A percentile compares a stretch with the other conserved stretches of the same genome.
Evolutionary conservation across 2,888 invertebrate species (phyloP).

Genomic region (Scaptomyza flava): DNA sequence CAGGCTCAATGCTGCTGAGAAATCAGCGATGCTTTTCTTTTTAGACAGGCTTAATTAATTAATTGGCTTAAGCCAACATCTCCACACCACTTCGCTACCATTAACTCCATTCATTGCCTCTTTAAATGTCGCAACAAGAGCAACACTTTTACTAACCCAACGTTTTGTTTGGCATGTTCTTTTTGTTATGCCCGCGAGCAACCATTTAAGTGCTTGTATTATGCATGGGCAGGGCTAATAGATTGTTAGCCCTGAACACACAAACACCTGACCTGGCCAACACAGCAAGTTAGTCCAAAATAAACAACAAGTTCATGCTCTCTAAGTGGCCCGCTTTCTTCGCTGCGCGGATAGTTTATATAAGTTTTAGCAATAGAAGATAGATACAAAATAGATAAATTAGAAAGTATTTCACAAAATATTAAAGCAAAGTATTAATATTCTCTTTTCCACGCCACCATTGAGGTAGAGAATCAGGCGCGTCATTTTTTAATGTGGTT

Average conservation of each 20-base stretch:
- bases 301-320: background rate
- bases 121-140: constrained; percentile 21
- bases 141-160: background rate
- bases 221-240: constrained; percentile 50
- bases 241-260: constrained; percentile 26
- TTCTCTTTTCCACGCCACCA: too few species aligned
- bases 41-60: constrained; percentile 35
- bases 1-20: constrained; percentile 12
- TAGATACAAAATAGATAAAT: too few species aligned
- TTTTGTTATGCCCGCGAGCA: constrained; percentile 24
- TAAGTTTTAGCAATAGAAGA: too few species aligned
- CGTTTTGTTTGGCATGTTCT: constrained; percentile 1
- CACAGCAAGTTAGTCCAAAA: background rate
- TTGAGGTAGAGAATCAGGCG: too few species aligned
- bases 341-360: too few species aligned
- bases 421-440: too few species aligned
- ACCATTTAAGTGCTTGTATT: constrained; percentile 49
- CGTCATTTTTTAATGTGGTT: too few species aligned
- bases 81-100: background rate
- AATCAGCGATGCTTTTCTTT: constrained; percentile 6
- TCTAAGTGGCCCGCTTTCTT: too few species aligned
- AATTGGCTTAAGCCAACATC: constrained; percentile 16
- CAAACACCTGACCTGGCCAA: background rate
- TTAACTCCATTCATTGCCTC: background rate
- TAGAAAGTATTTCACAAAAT: too few species aligned